These are phyloP conservation scores for Oxyscelio sp. DNA, from an alignment of 2,888 invertebrate species.

Conservation along the genomic window DNA sequence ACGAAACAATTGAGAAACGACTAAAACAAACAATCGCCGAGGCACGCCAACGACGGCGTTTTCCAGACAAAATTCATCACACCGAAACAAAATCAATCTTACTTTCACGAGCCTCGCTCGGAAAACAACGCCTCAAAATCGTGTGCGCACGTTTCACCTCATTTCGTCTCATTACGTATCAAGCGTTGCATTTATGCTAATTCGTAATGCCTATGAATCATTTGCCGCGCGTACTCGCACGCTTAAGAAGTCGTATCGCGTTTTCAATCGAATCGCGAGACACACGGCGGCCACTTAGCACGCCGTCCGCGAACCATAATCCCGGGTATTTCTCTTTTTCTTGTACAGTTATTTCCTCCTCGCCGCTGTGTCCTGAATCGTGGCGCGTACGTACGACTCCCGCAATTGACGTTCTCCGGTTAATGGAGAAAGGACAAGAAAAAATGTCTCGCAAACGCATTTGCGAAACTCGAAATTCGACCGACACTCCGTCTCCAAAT, in stretches of 20 bases:
- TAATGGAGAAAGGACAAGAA: too few species aligned
- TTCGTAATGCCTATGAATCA: conserved; percentile 56
- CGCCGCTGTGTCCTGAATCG: conserved; percentile 63
- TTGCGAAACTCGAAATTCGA: too few species aligned
- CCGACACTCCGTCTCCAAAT: too few species aligned
- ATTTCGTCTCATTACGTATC: conserved; percentile 66
- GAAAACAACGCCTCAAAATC: conserved; percentile 49
- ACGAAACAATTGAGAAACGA: too few species aligned
- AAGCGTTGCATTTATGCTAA: conserved; percentile 66
- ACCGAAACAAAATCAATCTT: conserved; percentile 44
- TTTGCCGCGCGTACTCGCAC: conserved; percentile 19
- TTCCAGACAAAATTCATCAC: not conserved
- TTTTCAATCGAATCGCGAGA: conserved; percentile 51
- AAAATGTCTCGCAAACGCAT: too few species aligned
- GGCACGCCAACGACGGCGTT: too few species aligned
- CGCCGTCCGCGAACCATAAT: conserved; percentile 55
- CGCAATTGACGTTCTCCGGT: too few species aligned
- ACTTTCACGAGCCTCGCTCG: conserved; percentile 41
- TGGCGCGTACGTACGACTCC: conserved; percentile 24
- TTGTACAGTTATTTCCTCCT: conserved; percentile 69
- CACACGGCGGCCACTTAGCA: conserved; percentile 47
- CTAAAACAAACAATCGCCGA: too few species aligned
- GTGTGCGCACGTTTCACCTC: conserved; percentile 66
- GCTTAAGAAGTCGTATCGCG: conserved; percentile 11
- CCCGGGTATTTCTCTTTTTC: conserved; percentile 53